Evolutionary conservation across 64 coral and sea anemone genomes (phyloP).

Genomic region (Cladopsammia gracilis): DNA sequence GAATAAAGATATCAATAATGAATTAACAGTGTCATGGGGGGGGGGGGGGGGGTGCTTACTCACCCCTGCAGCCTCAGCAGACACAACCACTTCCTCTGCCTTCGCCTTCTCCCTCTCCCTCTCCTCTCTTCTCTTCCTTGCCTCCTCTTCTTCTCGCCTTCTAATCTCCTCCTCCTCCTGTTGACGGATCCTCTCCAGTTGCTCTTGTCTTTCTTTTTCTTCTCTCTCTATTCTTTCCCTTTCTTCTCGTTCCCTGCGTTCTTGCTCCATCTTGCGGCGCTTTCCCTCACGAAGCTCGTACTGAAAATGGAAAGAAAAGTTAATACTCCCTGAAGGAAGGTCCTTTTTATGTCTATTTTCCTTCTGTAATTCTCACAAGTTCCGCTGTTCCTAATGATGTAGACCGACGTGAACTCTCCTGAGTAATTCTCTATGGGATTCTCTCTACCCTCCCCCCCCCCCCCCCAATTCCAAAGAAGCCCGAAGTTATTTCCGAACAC

Average conservation of each 20-base stretch:
- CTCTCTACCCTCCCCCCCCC: no score
- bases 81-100: slow-evolving; percentile 27
- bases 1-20: neutral
- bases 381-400: no score
- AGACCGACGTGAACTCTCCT: no score
- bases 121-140: slow-evolving; percentile 70
- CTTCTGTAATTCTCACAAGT: neutral
- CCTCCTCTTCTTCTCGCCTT: slow-evolving; percentile 77
- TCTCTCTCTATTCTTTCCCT: slow-evolving; percentile 85
- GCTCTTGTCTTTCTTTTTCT: slow-evolving; percentile 82
- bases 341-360: neutral
- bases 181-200: slow-evolving; percentile 61
- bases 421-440: no score
- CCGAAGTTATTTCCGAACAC: no score
- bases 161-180: slow-evolving; percentile 60
- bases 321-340: neutral
- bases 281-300: slow-evolving; percentile 96
- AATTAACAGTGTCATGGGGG: neutral
- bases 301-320: slow-evolving; percentile 32
- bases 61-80: slow-evolving; percentile 54
- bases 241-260: slow-evolving; percentile 87
- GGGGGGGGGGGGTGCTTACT: neutral
- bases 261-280: slow-evolving; percentile 89
- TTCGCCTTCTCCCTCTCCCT: slow-evolving; percentile 68
- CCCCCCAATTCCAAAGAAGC: no score